Conservation (phyloP, 2,888 invertebrate species). For the Thecophora atra region DNA sequence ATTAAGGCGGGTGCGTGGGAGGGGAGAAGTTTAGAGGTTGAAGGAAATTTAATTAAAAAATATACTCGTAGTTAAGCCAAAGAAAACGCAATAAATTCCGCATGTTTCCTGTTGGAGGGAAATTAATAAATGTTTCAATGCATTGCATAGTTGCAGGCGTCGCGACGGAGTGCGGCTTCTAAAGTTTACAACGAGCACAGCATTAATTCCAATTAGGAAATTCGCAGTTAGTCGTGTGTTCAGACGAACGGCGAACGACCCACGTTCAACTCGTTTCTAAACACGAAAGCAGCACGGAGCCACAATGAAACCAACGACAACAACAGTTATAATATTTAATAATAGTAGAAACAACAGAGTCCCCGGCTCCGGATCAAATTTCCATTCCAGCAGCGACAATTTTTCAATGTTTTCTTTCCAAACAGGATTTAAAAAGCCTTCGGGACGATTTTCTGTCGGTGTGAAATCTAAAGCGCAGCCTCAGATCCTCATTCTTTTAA, state of each 20-base stretch:
- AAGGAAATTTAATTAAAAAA: neutral
- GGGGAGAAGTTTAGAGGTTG: neutral
- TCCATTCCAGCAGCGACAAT: neutral
- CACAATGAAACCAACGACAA: neutral
- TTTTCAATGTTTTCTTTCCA: too few relatives aligned
- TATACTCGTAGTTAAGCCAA: neutral
- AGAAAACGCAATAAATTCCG: neutral
- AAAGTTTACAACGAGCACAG: neutral
- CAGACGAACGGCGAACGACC: too few relatives aligned
- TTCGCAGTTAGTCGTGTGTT: neutral
- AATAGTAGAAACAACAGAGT: neutral
- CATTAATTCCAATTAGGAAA: constrained; percentile 18
- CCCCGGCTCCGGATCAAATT: neutral
- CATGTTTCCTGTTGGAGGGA: neutral
- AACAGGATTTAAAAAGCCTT: too few relatives aligned
- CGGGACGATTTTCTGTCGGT: too few relatives aligned
- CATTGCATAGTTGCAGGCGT: constrained; percentile 34
- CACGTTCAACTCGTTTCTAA: too few relatives aligned
- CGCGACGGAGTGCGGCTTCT: neutral
- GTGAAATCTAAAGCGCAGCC: too few relatives aligned
- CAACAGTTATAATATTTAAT: neutral
- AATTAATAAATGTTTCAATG: constrained; percentile 22
- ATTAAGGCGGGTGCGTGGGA: neutral
- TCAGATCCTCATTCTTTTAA: too few relatives aligned
- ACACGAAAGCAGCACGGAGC: too few relatives aligned